Evolutionary conservation across 2,113 vertebrate genomes (phyloP).

Genomic region (Falcunculus frontatus): DNA sequence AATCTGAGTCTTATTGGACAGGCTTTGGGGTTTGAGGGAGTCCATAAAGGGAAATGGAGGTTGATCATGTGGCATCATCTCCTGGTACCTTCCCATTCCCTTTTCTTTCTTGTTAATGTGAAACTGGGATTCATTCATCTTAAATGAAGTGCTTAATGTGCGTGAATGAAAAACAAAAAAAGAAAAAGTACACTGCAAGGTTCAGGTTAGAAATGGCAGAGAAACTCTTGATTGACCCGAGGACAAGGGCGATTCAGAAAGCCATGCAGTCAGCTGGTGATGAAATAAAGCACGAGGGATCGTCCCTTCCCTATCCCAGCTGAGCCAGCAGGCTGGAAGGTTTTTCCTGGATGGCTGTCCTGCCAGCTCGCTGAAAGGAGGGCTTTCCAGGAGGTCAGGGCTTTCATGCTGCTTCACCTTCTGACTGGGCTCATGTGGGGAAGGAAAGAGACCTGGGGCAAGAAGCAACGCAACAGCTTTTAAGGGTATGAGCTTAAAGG

Average conservation of each 20-base stretch:
- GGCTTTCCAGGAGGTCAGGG: background rate
- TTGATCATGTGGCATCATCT: background rate
- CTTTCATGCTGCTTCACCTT: background rate
- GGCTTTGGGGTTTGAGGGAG: background rate
- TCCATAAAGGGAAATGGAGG: background rate
- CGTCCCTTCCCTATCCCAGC: background rate
- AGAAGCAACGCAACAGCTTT: background rate
- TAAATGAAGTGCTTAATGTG: background rate
- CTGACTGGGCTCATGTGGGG: background rate
- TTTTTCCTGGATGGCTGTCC: background rate
- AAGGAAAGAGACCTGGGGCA: background rate
- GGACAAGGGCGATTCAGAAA: background rate
- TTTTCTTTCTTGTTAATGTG: background rate
- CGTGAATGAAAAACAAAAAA: background rate
- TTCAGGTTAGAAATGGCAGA: background rate
- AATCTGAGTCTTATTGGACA: background rate
- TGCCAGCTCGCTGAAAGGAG: background rate
- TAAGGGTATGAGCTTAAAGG: background rate
- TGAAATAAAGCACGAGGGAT: background rate
- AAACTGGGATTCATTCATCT: background rate
- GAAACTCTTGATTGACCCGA: rapidly evolving
- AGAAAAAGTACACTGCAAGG: background rate
- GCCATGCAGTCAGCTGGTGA: background rate
- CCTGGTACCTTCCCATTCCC: background rate
- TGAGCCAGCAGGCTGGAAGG: background rate